Conservation (phyloP, 2,113 vertebrate species). For the Coreoperca whiteheadi region DNA sequence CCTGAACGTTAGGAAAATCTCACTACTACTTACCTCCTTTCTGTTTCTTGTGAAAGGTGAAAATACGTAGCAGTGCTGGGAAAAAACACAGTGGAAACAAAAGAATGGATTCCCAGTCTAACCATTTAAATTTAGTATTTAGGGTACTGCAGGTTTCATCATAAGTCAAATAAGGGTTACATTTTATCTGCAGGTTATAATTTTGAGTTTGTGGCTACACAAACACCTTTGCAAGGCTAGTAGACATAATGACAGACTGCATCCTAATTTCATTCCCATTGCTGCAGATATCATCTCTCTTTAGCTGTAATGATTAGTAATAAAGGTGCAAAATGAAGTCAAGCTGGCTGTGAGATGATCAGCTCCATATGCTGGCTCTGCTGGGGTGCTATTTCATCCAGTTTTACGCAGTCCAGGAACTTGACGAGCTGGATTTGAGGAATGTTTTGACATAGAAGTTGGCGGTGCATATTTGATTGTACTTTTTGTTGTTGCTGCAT, state of each 20-base stretch:
- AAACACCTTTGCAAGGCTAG: neutral
- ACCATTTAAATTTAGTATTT: neutral
- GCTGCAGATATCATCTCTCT: constrained; percentile 20
- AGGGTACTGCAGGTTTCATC: neutral
- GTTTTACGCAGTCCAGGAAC: constrained; percentile 14
- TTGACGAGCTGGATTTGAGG: neutral
- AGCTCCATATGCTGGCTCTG: constrained; percentile 59
- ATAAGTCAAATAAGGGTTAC: neutral
- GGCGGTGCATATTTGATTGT: neutral
- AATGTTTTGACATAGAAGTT: neutral
- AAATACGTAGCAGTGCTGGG: neutral
- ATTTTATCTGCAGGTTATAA: neutral
- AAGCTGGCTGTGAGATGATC: constrained; percentile 62
- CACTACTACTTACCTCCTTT: constrained; percentile 12
- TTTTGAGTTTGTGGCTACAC: neutral
- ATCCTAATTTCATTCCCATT: neutral
- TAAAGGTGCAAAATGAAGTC: constrained; percentile 58
- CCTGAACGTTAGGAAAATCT: constrained; percentile 34
- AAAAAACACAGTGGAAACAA: neutral
- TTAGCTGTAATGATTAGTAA: constrained; percentile 57
- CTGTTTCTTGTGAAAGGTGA: constrained; percentile 2
- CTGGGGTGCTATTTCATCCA: constrained; percentile 29
- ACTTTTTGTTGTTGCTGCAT: neutral
- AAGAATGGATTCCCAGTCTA: neutral
- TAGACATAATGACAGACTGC: neutral